Base-by-base conservation (phyloP, 2,113 vertebrate genomes). In the Glareola pratincola region DNA sequence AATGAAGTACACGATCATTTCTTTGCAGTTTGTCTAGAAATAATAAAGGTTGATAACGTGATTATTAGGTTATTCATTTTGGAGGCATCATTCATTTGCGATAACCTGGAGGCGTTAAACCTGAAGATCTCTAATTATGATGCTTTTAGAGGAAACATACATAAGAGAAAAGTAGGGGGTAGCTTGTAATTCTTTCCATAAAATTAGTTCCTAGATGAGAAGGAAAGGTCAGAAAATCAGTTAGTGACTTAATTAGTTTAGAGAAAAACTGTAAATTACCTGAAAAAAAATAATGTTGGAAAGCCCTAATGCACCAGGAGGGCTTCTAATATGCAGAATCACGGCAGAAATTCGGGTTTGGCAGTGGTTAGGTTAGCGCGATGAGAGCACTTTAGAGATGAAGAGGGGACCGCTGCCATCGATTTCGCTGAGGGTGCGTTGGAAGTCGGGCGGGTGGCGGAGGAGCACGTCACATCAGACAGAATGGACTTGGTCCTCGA, bases 61-160 rank as follows among this genome's bases (percentile, higher is more conserved):
- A 92, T 94, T 72, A 77, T 69, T 86, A 7, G 15, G 69, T 95
- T 85, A 29, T 79, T 95, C 85, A 69, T 90, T 92, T 53, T 18
- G 85, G 69, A 94, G 41, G 56, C 86, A 90, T 89, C 68, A 5
- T 82, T 92, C 92, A 36, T 85, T 85, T 85, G 80, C 62, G 37
- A 18, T 57, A 26, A 85, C 92, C 77, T 43, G 96, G 89, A 88
- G 94, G 92, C 17, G 78, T 78, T 32, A 26, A 21, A 82, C 69
- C 69, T 90, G 91, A 76, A 5, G 54, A 54, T 72, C 53, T 1
- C 64, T 96, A 95, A 95, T 94, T 90, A 89, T 23, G 57, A n/a
- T 59, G 95, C 53, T 88, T 69, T 80, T 41, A 68, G 94, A 82
- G 71, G 87, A 89, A 96, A 79, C 15, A 18, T 2, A 15, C 36